phyloP scores from a whole-genome alignment of 2,113 vertebrate genomes.

The rat (Rattus norvegicus) region DNA sequence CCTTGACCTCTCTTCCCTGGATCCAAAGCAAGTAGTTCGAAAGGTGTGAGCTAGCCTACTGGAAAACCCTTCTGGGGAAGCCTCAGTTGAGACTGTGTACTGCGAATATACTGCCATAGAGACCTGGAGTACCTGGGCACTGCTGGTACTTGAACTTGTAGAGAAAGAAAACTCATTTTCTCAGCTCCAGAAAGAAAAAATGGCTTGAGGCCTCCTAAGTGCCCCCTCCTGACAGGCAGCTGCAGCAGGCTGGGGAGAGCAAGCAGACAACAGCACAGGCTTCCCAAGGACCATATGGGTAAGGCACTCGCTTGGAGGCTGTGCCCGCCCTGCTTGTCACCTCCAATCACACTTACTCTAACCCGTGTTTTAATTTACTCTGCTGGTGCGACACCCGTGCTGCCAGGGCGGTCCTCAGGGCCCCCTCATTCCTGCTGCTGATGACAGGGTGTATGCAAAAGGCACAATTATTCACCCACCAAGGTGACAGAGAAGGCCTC shows the following conservation, averaged over 20 bases:
- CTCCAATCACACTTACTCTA: constrained; percentile 93
- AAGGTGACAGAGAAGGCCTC: constrained; percentile 94
- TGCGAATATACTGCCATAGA: not conserved
- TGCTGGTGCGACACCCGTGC: constrained; percentile 91
- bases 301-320: constrained; percentile 88
- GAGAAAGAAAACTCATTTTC: constrained; percentile 76
- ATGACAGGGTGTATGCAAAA: constrained; percentile 97
- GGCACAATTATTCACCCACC: constrained; percentile 96
- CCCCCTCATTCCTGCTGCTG: constrained; percentile 94
- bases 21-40: not conserved
- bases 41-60: not conserved
- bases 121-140: constrained; percentile 70
- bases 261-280: constrained; percentile 78
- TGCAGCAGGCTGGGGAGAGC: constrained; percentile 83
- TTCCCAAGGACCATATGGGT: constrained; percentile 93
- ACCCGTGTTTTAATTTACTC: constrained; percentile 99
- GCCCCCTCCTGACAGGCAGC: constrained; percentile 83
- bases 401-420: constrained; percentile 94
- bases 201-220: constrained; percentile 80
- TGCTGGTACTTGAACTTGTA: constrained; percentile 64
- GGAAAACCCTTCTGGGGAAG: no score
- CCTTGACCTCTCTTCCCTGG: not conserved
- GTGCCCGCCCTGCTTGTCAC: constrained; percentile 94
- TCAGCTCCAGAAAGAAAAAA: constrained; percentile 67
- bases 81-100: not conserved